Evolutionary conservation across 2,888 invertebrate species (phyloP).

Genomic region (Lampropteryx suffumata): DNA sequence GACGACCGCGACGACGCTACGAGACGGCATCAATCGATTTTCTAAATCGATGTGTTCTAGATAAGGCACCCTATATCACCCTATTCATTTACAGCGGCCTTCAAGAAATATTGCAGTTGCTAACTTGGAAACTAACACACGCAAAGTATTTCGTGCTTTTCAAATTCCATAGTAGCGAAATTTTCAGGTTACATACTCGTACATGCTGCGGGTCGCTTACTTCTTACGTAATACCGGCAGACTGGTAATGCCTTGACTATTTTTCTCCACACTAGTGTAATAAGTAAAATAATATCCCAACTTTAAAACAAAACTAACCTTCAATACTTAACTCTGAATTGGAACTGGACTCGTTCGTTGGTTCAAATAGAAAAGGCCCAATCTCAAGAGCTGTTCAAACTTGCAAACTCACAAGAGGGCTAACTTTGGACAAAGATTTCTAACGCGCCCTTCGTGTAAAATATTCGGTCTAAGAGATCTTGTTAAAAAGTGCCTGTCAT

Average conservation of each 20-base stretch:
- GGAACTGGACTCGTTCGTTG: too few relatives aligned
- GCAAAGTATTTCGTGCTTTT: constrained; percentile 55
- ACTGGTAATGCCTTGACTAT: constrained; percentile 31
- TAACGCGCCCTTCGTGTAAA: constrained; percentile 36
- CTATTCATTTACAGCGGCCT: constrained; percentile 35
- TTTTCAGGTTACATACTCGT: constrained; percentile 48
- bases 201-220: constrained; percentile 43
- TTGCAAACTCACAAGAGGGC: constrained; percentile 25
- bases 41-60: constrained; percentile 40
- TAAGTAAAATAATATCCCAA: constrained; percentile 15
- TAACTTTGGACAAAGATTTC: constrained; percentile 36
- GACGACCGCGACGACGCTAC: constrained; percentile 12
- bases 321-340: too few relatives aligned
- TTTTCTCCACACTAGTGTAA: constrained; percentile 21
- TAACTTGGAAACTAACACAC: constrained; percentile 57
- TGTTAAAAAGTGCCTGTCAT: constrained; percentile 45
- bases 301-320: constrained; percentile 14
- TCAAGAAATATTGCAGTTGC: constrained; percentile 58
- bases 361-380: constrained; percentile 16
- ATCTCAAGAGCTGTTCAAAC: constrained; percentile 35
- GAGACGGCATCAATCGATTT: constrained; percentile 34
- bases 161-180: constrained; percentile 45
- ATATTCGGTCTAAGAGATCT: constrained; percentile 41
- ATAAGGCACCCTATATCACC: constrained; percentile 31
- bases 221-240: constrained; percentile 56